Evolutionary conservation across 2,888 invertebrate species (phyloP).

Genomic region (Antitype chi): DNA sequence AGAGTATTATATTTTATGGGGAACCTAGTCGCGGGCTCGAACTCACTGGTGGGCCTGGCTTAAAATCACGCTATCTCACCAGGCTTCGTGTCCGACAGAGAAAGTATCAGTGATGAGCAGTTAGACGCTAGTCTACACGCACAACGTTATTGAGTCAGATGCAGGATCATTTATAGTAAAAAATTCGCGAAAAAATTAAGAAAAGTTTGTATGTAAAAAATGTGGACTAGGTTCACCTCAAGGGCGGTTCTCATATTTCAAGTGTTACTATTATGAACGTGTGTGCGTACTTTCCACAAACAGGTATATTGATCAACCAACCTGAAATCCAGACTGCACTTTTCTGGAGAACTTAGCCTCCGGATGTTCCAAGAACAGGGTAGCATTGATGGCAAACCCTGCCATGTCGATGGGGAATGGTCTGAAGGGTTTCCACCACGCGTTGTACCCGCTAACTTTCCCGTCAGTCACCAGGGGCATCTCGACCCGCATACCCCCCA

Average conservation of each 20-base stretch:
- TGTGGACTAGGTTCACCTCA: too few relatives aligned
- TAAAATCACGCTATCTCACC: too few relatives aligned
- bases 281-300: neutral
- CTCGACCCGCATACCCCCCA: slow-evolving; percentile 98
- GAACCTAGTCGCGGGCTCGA: too few relatives aligned
- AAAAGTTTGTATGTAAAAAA: too few relatives aligned
- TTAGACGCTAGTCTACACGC: too few relatives aligned
- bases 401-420: slow-evolving; percentile 99
- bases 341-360: slow-evolving; percentile 95
- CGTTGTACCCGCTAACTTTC: slow-evolving; percentile 90
- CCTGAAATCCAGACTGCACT: slow-evolving; percentile 96
- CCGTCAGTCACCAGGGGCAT: slow-evolving; percentile 94
- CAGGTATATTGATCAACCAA: slow-evolving; percentile 61
- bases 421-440: slow-evolving; percentile 97
- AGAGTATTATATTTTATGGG: neutral
- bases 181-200: too few relatives aligned
- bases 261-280: neutral
- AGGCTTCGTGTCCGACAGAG: too few relatives aligned
- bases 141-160: too few relatives aligned
- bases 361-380: slow-evolving; percentile 93
- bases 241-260: neutral
- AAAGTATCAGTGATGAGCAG: too few relatives aligned
- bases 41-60: too few relatives aligned
- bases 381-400: slow-evolving; percentile 97
- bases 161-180: too few relatives aligned